Evolutionary conservation across 2,113 vertebrate genomes (phyloP).

Genomic region (Mesembrinibis cayennensis): DNA sequence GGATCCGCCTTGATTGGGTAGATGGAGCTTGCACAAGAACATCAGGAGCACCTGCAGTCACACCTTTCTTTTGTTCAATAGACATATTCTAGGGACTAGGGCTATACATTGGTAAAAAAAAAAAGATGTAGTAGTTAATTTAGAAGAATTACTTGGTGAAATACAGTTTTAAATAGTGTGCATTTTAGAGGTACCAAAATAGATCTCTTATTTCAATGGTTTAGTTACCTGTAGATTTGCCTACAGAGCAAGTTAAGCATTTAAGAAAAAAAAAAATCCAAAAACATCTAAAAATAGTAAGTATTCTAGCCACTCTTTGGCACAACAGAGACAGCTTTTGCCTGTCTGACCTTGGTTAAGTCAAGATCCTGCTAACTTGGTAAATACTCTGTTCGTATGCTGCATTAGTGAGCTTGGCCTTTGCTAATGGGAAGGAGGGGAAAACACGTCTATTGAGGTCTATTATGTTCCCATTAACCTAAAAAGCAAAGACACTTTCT

Average conservation of each 20-base stretch:
- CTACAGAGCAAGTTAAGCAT: neutral
- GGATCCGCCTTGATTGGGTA: neutral
- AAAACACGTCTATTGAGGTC: conserved; percentile 41
- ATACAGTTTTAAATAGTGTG: neutral
- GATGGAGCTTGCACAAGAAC: neutral
- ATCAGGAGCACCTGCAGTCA: neutral
- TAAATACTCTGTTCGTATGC: neutral
- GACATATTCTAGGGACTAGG: neutral
- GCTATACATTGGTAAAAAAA: neutral
- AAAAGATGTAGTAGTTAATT: neutral
- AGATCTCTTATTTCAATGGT: neutral
- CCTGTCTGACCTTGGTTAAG: neutral
- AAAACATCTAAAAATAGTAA: neutral
- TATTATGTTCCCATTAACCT: conserved; percentile 45
- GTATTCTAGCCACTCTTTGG: neutral
- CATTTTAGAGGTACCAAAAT: neutral
- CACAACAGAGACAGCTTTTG: neutral
- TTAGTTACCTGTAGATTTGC: neutral
- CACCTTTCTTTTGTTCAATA: neutral
- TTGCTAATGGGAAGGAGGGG: neutral
- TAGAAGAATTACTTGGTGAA: neutral
- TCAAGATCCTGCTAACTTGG: neutral
- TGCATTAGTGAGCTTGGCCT: conserved; percentile 28
- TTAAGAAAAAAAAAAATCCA: neutral
- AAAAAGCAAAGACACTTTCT: conserved; percentile 32